Evolutionary conservation across 2,888 invertebrate genomes (phyloP).

Genomic region (Melipona beecheii): DNA sequence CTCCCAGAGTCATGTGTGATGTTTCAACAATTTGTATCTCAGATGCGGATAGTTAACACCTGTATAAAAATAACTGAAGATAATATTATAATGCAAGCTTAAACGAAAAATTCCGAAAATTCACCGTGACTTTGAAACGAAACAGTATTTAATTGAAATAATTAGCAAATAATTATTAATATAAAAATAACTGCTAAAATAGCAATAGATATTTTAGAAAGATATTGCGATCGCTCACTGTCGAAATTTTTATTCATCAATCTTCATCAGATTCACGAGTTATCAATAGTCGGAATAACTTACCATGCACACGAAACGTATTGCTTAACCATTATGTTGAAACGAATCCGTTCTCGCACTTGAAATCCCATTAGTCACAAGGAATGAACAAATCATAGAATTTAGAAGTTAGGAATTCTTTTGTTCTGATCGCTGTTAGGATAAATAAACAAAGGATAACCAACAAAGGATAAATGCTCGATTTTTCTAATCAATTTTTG

Average conservation of each 20-base stretch:
- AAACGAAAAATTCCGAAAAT: neutral
- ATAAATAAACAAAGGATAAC: too few relatives aligned
- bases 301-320: neutral
- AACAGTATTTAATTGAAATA: neutral
- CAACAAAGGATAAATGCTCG: neutral
- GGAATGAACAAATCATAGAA: neutral
- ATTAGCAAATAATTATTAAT: neutral
- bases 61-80: neutral
- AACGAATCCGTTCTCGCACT: neutral
- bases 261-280: neutral
- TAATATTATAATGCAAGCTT: neutral
- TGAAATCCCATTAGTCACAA: neutral
- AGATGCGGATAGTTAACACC: neutral
- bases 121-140: neutral
- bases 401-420: neutral
- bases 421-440: neutral
- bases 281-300: neutral
- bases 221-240: neutral
- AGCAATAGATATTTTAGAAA: neutral
- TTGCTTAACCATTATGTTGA: neutral
- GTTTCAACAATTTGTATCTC: neutral
- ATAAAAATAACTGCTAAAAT: neutral
- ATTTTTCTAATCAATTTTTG: neutral
- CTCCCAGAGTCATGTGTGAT: neutral
- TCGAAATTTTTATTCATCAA: constrained; percentile 4